phyloP scores from a whole-genome alignment of 2,113 vertebrate species.

The Oreochromis tanganicae region DNA sequence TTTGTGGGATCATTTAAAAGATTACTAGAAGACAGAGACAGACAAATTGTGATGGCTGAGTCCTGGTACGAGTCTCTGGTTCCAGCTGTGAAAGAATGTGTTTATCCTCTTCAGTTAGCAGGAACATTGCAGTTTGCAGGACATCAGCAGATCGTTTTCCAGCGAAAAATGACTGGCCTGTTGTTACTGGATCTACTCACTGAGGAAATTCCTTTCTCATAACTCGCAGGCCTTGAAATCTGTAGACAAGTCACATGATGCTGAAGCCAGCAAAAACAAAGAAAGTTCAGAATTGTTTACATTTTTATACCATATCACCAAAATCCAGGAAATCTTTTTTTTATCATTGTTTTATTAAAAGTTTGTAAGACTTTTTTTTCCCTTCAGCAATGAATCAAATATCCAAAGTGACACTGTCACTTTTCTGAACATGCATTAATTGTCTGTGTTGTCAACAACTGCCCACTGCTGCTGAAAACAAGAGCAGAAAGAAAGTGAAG shows the following conservation, averaged over 20 bases:
- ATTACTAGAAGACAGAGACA: not conserved
- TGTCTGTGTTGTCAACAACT: not conserved
- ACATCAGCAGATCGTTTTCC: not conserved
- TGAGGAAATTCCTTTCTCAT: conserved; percentile 48
- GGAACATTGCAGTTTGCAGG: not conserved
- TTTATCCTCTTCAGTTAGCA: not conserved
- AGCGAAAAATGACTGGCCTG: conserved; percentile 5
- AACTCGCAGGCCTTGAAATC: not conserved
- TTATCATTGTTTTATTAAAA: not conserved
- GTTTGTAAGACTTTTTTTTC: not conserved
- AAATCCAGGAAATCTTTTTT: not conserved
- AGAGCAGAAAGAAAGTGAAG: not conserved
- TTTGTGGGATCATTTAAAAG: not conserved
- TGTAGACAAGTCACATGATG: not conserved
- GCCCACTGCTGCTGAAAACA: not conserved
- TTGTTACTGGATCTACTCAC: conserved; percentile 23
- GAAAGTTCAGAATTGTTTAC: not conserved
- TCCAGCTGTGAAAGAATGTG: conserved; percentile 1
- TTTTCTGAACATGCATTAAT: not conserved
- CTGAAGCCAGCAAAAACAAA: not conserved
- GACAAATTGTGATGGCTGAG: not conserved
- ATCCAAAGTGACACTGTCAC: not conserved
- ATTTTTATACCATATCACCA: not conserved
- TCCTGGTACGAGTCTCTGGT: not conserved
- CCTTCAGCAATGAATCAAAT: not conserved